These are phyloP conservation scores for Seladonia tumulorum DNA, from an alignment of 2,888 invertebrate genomes.

Conservation along the genomic window DNA sequence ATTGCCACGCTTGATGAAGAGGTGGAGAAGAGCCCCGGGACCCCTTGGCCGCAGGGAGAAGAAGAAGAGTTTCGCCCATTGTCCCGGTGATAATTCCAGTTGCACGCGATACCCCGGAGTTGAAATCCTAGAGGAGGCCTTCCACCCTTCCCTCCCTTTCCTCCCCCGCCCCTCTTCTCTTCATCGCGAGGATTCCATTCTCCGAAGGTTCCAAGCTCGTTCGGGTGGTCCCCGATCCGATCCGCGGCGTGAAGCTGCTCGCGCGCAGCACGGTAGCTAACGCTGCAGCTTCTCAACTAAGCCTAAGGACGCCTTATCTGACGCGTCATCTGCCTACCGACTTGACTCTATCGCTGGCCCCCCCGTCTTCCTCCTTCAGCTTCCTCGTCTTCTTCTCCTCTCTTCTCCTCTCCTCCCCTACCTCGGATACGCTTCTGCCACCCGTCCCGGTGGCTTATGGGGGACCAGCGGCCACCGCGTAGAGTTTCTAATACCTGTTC, in stretches of 20 bases:
- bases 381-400: conserved; percentile 24
- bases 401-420: neutral
- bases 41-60: conserved; percentile 24
- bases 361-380: conserved; percentile 44
- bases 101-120: conserved; percentile 74
- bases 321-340: conserved; percentile 76
- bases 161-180: neutral
- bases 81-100: conserved; percentile 82
- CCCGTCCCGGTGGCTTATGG: conserved; percentile 3
- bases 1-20: conserved; percentile 68
- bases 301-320: conserved; percentile 81
- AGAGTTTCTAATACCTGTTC: conserved; percentile 62
- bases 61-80: conserved; percentile 73
- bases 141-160: neutral
- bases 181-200: conserved; percentile 58
- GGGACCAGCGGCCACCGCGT: conserved; percentile 54
- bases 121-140: conserved; percentile 81
- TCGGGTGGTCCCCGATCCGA: conserved; percentile 79
- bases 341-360: conserved; percentile 70
- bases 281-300: conserved; percentile 76
- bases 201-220: conserved; percentile 55
- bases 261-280: conserved; percentile 81
- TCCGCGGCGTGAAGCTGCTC: conserved; percentile 69
- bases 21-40: conserved; percentile 34
- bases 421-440: neutral